Base-by-base conservation (phyloP, 1,140 invertebrate genomes). In the Rhyacophila brunnea region DNA sequence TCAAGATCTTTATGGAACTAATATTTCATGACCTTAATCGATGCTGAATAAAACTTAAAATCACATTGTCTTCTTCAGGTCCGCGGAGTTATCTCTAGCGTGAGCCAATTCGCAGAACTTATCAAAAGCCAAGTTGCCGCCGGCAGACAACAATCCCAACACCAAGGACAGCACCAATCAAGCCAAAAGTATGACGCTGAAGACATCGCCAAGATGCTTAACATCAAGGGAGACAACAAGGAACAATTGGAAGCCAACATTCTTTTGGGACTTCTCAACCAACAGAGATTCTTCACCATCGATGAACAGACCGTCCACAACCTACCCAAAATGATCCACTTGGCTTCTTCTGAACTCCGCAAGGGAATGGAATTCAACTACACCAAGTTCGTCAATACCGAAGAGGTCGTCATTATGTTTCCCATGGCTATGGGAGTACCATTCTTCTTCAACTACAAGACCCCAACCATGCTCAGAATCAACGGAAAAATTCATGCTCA, bases 371-470 rank as follows among this genome's bases (percentile, higher is more conserved):
- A 74, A 42, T 71, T 79, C 43, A 79, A 84, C 66, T 79, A 80
- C 68, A 85, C 76, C 23, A 84, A 82, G 62, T 65, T 87, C 3
- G 66, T 72, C 11, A 81, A 80, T 53, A 66, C 74, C n/a, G 76
- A 79, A 28, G 72, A 80, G 45, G 66, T 83, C 0, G 78, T 78
- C 0, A 66, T 87, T 1, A 80, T 80, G 67, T 85, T 87, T 74
- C 86, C 87, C 0, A 79, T 83, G 4, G 82, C 81, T 57, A 82
- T 76, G 50, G 87, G 87, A 70, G 72, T 88, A 49, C 86, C 86
- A n/a, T 87, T 86, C 65, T 68, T 82, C 35, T 86, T 77, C 69
- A 81, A 77, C 13, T 77, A 83, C 36, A 80, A 82, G 48, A 67
- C 68, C 18, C 85, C 86, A 1, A 13, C 82, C 10, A 74, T 75